Conservation (phyloP, 2,113 vertebrate species). For the Oryzias melastigma region DNA sequence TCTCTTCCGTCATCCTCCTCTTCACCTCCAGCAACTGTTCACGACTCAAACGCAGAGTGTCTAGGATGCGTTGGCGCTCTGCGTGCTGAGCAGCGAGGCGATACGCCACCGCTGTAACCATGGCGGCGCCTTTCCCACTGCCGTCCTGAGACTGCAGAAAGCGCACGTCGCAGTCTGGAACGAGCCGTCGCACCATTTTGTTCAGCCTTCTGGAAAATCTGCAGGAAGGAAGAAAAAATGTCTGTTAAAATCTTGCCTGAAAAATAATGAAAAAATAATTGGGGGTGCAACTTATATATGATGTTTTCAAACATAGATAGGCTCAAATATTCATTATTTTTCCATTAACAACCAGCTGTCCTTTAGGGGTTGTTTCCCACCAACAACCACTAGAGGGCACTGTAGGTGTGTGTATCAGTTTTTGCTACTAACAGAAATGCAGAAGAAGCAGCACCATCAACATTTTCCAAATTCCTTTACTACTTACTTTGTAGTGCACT, state of each 20-base stretch:
- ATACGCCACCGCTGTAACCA: slow-evolving; percentile 95
- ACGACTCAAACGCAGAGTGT: slow-evolving; percentile 79
- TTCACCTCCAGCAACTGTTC: slow-evolving; percentile 91
- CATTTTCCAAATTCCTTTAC: no score
- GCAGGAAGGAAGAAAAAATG: background rate
- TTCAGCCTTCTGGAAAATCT: slow-evolving; percentile 91
- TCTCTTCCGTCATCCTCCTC: slow-evolving; percentile 81
- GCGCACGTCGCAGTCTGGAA: slow-evolving; percentile 90
- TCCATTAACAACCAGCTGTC: no score
- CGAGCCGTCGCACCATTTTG: slow-evolving; percentile 87
- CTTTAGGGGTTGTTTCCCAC: no score
- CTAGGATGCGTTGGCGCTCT: slow-evolving; percentile 83
- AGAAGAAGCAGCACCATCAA: no score
- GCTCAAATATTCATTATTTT: no score
- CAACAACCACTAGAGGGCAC: no score
- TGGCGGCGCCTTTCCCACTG: slow-evolving; percentile 93
- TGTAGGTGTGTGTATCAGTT: no score
- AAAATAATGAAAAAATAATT: background rate
- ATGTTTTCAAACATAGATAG: no score
- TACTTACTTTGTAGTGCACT: no score
- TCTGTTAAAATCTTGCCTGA: no score
- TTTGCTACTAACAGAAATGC: no score
- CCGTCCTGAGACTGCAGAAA: slow-evolving; percentile 91
- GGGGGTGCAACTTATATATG: no score
- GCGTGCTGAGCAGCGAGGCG: slow-evolving; percentile 85